phyloP scores from a whole-genome alignment of 2,797 vertebrate genomes.

The Manis pentadactyla region DNA sequence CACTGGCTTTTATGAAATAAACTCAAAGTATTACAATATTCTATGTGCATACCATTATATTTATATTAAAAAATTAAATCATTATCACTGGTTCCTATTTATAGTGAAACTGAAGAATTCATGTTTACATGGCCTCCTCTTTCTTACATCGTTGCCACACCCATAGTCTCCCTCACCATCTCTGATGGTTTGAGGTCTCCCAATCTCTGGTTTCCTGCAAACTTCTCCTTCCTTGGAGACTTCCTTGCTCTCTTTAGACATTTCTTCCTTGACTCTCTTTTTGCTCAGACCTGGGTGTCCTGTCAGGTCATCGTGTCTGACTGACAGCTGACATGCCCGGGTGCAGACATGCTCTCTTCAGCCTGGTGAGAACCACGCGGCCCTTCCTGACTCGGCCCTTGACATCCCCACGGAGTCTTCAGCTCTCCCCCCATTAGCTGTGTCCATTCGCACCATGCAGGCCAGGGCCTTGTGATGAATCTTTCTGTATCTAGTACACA shows the following conservation, averaged over 20 bases:
- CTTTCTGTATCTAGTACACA: neutral
- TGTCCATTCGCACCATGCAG: neutral
- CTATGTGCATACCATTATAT: neutral
- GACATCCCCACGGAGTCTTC: neutral
- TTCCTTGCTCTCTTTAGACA: neutral
- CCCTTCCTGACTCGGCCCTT: neutral
- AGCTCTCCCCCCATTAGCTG: neutral
- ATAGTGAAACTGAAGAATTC: no score
- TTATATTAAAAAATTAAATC: neutral
- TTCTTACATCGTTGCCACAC: neutral
- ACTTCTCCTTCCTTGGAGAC: neutral
- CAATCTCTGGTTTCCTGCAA: neutral
- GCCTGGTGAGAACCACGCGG: fast-evolving
- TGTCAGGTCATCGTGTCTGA: neutral
- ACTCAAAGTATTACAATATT: neutral
- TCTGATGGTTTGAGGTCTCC: neutral
- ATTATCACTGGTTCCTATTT: no score
- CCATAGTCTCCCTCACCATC: neutral
- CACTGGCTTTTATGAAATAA: neutral
- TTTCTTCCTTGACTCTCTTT: neutral
- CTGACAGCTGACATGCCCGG: neutral
- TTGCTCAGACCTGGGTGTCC: neutral
- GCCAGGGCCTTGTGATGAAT: neutral
- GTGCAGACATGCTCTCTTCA: neutral
- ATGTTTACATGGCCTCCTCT: neutral